Evolutionary conservation across 2,113 vertebrate species (phyloP).

Genomic region (Herpetotheres cachinnans): DNA sequence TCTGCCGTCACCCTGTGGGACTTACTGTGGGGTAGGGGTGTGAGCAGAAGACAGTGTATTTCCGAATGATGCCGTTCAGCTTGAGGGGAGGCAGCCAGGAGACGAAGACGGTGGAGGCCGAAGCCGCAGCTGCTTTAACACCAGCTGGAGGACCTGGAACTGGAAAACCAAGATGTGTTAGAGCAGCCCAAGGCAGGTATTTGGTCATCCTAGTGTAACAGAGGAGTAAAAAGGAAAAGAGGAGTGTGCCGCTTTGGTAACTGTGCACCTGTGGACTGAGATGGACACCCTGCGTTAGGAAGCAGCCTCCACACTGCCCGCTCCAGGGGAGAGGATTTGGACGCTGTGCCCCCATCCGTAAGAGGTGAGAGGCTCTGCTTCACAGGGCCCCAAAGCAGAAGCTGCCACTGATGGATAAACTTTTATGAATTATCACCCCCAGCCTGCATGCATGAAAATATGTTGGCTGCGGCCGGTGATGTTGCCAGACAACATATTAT

Average conservation of each 20-base stretch:
- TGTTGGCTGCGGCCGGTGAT: accelerated
- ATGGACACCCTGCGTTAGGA: neutral
- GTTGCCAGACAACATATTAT: neutral
- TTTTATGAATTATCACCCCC: neutral
- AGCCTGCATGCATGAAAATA: neutral
- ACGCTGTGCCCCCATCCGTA: accelerated
- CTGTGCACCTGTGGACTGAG: neutral
- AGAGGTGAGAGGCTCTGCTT: neutral
- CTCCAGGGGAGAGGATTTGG: neutral
- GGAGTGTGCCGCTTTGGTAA: accelerated
- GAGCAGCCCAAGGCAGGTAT: neutral
- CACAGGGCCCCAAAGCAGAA: neutral
- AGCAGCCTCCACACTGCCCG: accelerated
- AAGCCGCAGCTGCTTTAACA: conserved; percentile 93
- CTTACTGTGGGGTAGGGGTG: conserved; percentile 95
- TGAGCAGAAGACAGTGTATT: conserved; percentile 98
- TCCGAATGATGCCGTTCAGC: conserved; percentile 95
- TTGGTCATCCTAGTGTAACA: accelerated
- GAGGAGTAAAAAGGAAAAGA: neutral
- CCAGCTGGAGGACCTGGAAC: conserved; percentile 95
- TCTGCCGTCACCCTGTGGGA: neutral
- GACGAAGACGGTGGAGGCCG: conserved; percentile 90
- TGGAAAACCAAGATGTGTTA: conserved; percentile 28
- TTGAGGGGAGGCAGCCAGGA: conserved; percentile 97
- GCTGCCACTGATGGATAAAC: neutral